Evolutionary conservation across 2,797 vertebrate genomes (phyloP), one percentile per base, ranked within the genome.

Genomic region (Nyctibius grandis): DNA sequence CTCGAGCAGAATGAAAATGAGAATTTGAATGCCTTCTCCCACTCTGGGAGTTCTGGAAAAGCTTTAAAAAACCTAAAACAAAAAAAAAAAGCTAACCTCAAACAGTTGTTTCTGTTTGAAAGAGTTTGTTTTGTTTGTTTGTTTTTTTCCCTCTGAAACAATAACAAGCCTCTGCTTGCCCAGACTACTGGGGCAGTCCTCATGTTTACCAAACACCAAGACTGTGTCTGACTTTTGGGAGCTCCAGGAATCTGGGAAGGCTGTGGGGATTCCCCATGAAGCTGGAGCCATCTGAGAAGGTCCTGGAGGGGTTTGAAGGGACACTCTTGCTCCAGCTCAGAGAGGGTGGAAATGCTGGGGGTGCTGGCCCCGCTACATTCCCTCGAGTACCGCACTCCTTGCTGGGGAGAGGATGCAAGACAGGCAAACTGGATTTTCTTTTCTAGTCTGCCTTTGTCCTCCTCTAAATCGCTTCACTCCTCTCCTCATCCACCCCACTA

Each of bases 1-100:
- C 59, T 91, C 19, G 59, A 77, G 72, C 44, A 28, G 91, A 87
- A 89, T 87, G 72, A 61, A 91, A 88, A 94, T 76, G 67, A 91
- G 78, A 20, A 57, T 73, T 59, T 85, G 44, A 87, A 82, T 79
- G 70, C 3, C 53, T n/a, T 82, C 44, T 34, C 6, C 54, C 18
- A 54, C 59, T 48, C 44, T 34, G 81, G 81, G 74, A 87, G 31
- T 61, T 76, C 38, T 45, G 72, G 63, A 50, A 51, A 38, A 80
- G 51, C 73, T 80, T 88, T n/a, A 20, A 11, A 33, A 31, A 33
- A 29, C 53, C 29, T 22, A 28, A 83, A 44, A 3, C 47, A 9
- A 57, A 75, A 61, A 56, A 28, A 50, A n/a, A 40, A 48, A 56
- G 33, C 28, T 1, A 5, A 63, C 20, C 81, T 79, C 85, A 42